These are phyloP conservation scores for Galaxea fascicularis DNA, from an alignment of 92 coral and sea anemone species.

Conservation along the genomic window DNA sequence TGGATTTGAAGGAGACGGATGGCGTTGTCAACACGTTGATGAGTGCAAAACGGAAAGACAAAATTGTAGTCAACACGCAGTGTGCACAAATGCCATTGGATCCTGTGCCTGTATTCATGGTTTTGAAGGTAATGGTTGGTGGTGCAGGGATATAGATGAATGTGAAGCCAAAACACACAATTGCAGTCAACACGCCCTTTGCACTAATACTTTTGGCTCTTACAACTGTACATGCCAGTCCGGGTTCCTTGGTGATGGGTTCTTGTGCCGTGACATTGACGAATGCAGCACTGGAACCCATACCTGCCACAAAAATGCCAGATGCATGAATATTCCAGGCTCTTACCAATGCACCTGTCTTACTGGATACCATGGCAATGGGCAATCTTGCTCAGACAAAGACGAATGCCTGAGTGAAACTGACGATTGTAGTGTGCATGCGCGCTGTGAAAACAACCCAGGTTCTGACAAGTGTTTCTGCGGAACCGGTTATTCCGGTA, in stretches of 20 bases:
- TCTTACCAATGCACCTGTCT: background rate
- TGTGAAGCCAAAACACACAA: background rate
- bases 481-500: background rate
- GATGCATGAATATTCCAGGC: background rate
- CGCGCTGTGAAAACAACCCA: background rate
- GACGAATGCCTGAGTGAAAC: background rate
- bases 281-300: no score
- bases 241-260: background rate
- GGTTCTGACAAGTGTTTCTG: slow-evolving; percentile 22
- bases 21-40: background rate
- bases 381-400: background rate
- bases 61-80: slow-evolving; percentile 9
- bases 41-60: slow-evolving; percentile 5
- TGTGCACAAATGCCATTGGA: slow-evolving; percentile 6
- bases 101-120: slow-evolving; percentile 4
- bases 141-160: slow-evolving; percentile 9
- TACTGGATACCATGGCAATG: slow-evolving; percentile 1
- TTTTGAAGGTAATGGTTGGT: slow-evolving; percentile 3
- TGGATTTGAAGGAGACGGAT: slow-evolving; percentile 17
- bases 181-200: background rate
- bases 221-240: background rate
- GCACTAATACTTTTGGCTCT: background rate
- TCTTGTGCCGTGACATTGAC: no score
- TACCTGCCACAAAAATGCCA: background rate
- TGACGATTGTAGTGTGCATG: background rate